These are phyloP conservation scores for Chalcis sispes DNA, from an alignment of 2,888 invertebrate species.

Conservation along the genomic window DNA sequence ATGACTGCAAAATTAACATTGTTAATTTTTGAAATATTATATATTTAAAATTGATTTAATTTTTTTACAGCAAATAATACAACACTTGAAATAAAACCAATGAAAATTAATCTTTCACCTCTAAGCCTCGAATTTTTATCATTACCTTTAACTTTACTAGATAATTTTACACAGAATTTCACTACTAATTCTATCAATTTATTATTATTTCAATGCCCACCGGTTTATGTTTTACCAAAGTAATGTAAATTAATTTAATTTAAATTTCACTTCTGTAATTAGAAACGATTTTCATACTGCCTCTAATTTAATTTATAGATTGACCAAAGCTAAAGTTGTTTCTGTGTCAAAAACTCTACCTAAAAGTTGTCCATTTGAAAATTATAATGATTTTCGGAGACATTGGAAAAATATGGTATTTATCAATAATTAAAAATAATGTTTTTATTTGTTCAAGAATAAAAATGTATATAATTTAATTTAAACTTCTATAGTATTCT, in stretches of 20 bases:
- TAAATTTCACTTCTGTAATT: slow-evolving; percentile 12
- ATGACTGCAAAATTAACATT: no score
- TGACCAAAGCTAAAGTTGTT: slow-evolving; percentile 67
- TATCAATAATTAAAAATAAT: not conserved
- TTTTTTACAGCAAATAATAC: slow-evolving; percentile 57
- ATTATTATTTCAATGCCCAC: slow-evolving; percentile 55
- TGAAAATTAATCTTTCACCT: slow-evolving; percentile 60
- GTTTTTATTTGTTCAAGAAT: slow-evolving; percentile 29
- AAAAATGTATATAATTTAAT: slow-evolving; percentile 17
- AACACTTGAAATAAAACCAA: slow-evolving; percentile 60
- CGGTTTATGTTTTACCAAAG: slow-evolving; percentile 71
- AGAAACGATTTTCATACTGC: no score
- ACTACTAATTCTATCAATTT: slow-evolving; percentile 59
- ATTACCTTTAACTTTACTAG: slow-evolving; percentile 56
- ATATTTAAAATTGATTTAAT: no score
- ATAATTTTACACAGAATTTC: slow-evolving; percentile 63
- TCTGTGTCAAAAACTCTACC: slow-evolving; percentile 68
- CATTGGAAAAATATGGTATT: slow-evolving; percentile 75
- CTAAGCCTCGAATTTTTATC: slow-evolving; percentile 63
- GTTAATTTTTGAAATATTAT: no score
- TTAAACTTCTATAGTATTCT: slow-evolving; percentile 67
- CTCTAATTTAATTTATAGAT: slow-evolving; percentile 62
- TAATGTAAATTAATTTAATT: slow-evolving; percentile 51
- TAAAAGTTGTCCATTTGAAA: slow-evolving; percentile 63
- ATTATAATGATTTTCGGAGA: slow-evolving; percentile 68